Conservation (phyloP, 2,113 vertebrate species). For the Regulus satrapa region DNA sequence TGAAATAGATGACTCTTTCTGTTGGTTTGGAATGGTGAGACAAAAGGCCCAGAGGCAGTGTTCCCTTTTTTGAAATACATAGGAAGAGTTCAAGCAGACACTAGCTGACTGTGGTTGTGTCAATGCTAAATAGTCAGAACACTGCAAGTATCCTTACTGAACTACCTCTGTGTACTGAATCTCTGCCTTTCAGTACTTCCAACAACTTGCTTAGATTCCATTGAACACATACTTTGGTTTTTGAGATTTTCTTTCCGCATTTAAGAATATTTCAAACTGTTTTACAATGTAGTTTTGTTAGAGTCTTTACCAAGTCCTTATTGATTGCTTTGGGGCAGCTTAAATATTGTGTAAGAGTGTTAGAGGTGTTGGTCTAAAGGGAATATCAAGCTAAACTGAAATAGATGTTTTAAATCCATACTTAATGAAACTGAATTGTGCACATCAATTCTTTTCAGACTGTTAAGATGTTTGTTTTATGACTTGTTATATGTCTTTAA, state of each 20-base stretch:
- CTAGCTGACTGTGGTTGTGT: neutral
- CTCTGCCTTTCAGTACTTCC: slow-evolving; percentile 42
- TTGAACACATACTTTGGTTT: neutral
- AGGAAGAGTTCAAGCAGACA: neutral
- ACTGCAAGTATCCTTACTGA: slow-evolving; percentile 53
- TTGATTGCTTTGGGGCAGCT: slow-evolving; percentile 21
- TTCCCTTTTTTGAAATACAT: neutral
- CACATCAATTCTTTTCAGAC: slow-evolving; percentile 41
- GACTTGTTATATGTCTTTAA: slow-evolving; percentile 53
- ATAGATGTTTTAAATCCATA: slow-evolving; percentile 36
- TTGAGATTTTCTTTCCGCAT: neutral
- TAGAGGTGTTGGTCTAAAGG: slow-evolving; percentile 58
- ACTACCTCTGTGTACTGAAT: slow-evolving; percentile 73
- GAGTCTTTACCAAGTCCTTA: neutral
- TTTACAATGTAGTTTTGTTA: neutral
- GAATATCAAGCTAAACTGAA: slow-evolving; percentile 52
- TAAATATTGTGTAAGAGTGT: neutral
- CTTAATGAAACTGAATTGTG: slow-evolving; percentile 60
- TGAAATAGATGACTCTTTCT: neutral
- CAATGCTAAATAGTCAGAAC: neutral
- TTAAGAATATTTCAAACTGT: neutral
- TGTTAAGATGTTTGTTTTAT: slow-evolving; percentile 37
- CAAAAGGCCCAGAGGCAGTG: neutral
- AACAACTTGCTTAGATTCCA: slow-evolving; percentile 42
- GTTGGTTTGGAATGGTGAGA: neutral